Percentiles rank a stretch among this genome's conserved stretches.
Evolutionary conservation across 2,888 invertebrate species (phyloP).

Genomic region (Andrena fulva): DNA sequence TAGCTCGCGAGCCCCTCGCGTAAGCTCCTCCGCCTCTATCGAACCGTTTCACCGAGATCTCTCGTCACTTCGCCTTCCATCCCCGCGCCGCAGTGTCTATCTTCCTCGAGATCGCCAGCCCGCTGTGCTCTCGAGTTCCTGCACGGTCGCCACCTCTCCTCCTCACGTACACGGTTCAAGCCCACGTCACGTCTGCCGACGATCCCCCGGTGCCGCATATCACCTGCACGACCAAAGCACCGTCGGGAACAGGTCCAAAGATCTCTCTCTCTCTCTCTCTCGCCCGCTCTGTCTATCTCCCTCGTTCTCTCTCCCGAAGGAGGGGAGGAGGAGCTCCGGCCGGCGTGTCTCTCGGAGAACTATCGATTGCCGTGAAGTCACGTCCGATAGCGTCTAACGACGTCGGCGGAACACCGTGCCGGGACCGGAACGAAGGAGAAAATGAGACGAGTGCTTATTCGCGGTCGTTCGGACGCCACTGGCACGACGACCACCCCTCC

Average conservation of each 20-base stretch:
- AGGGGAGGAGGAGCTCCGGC: constrained; percentile 1
- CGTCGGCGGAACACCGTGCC: constrained; percentile 21
- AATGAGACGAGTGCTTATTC: neutral
- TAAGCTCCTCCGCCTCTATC: neutral
- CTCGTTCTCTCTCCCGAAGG: constrained; percentile 7
- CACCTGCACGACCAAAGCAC: constrained; percentile 50
- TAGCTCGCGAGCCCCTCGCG: no score
- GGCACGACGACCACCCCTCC: neutral
- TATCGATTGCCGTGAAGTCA: constrained; percentile 59
- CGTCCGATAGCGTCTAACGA: constrained; percentile 51
- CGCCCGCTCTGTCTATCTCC: constrained; percentile 6
- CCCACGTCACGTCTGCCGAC: constrained; percentile 11
- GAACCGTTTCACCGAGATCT: constrained; percentile 10
- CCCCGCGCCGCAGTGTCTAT: neutral
- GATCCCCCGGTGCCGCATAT: constrained; percentile 43
- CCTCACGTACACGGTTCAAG: constrained; percentile 3
- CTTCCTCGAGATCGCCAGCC: constrained; percentile 1
- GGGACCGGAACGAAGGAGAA: constrained; percentile 2
- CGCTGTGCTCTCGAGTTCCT: neutral
- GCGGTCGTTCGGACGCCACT: neutral
- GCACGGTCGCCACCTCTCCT: neutral
- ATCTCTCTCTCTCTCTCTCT: constrained; percentile 8
- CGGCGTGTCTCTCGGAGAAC: constrained; percentile 36
- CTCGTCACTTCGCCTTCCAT: constrained; percentile 19
- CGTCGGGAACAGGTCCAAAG: constrained; percentile 36